phyloP scores from a whole-genome alignment of 1,140 invertebrate species.

The Planococcus citri region DNA sequence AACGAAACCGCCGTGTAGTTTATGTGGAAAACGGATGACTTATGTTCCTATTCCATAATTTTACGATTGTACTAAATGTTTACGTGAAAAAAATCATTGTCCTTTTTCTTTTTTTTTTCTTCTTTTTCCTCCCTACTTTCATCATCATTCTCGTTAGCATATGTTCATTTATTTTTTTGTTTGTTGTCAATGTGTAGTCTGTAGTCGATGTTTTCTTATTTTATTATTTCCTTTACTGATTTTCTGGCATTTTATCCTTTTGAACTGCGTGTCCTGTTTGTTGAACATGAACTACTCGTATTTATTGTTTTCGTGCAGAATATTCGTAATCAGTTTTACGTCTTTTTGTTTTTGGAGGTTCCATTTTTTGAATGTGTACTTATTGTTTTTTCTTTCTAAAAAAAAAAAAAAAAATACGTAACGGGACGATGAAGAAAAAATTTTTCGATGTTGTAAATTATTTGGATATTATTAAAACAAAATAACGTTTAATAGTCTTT shows the following conservation, averaged over 20 bases:
- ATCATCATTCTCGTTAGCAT: constrained; percentile 14
- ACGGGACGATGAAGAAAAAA: background rate
- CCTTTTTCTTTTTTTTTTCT: background rate
- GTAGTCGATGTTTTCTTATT: background rate
- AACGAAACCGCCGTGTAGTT: background rate
- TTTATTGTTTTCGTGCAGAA: background rate
- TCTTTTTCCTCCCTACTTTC: constrained; percentile 4
- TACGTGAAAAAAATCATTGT: constrained; percentile 11
- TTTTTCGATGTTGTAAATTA: background rate
- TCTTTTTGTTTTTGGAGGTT: background rate
- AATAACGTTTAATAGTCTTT: background rate
- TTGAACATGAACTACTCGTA: too few relatives aligned
- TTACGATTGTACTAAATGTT: constrained; percentile 11
- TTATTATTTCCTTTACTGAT: background rate
- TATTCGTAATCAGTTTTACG: background rate
- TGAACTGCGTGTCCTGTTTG: background rate
- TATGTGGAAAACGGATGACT: constrained; percentile 15
- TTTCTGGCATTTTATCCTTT: constrained; percentile 14
- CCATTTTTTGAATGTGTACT: background rate
- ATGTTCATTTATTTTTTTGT: constrained; percentile 12
- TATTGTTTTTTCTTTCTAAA: too few relatives aligned
- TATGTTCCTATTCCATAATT: constrained; percentile 10
- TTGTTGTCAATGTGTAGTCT: constrained; percentile 14
- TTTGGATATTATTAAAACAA: background rate
- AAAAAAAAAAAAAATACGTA: too few relatives aligned